These are phyloP conservation scores for Silvanus unidentatus DNA, from an alignment of 2,888 invertebrate genomes.

Conservation along the genomic window DNA sequence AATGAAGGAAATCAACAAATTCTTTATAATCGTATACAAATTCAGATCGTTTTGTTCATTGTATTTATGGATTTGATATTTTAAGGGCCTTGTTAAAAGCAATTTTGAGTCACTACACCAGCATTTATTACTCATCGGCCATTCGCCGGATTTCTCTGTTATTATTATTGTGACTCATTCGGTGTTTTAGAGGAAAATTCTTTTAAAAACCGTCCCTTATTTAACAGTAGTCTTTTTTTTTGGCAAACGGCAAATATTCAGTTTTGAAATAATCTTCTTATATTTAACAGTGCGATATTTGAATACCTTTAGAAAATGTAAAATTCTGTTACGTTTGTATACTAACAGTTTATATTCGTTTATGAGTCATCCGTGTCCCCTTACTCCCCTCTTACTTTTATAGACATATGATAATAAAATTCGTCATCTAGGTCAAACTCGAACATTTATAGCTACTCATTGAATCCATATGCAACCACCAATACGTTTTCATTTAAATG, in stretches of 20 bases:
- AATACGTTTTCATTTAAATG: conserved; percentile 1
- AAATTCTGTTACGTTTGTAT: conserved; percentile 6
- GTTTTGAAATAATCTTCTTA: no score
- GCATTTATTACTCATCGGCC: conserved; percentile 43
- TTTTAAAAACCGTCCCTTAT: no score
- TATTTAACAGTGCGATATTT: no score
- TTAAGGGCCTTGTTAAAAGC: conserved; percentile 40
- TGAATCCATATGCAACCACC: conserved; percentile 10
- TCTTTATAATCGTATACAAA: no score
- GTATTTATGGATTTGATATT: conserved; percentile 21
- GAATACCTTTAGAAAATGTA: no score
- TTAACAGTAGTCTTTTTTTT: no score
- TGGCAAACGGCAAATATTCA: no score
- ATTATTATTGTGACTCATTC: conserved; percentile 22
- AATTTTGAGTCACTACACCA: conserved; percentile 42
- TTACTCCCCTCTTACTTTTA: conserved; percentile 23
- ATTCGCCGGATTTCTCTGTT: conserved; percentile 32
- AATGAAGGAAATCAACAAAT: no score
- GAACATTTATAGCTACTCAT: neutral
- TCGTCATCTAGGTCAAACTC: conserved; percentile 26
- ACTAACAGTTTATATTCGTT: conserved; percentile 14
- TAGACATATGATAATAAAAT: conserved; percentile 9
- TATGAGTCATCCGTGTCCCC: conserved; percentile 27
- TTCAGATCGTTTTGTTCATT: no score
- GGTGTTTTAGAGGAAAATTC: no score